Evolutionary conservation across 2,113 vertebrate genomes (phyloP), one percentile per base, ranked within the genome.

Genomic region (Nibea albiflora): DNA sequence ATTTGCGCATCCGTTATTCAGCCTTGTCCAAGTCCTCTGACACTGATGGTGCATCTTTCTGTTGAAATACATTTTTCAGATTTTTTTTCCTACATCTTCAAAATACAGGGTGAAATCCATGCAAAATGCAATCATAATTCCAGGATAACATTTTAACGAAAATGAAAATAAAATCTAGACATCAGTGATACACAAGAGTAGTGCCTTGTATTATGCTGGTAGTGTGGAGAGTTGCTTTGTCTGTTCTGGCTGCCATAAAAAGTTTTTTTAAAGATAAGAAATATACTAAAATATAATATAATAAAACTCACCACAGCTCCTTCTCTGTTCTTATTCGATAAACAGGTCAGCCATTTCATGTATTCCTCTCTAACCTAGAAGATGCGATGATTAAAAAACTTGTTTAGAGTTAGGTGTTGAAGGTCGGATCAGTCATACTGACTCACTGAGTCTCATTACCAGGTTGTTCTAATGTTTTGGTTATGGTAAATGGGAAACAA

Each of bases 311-410:
- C 89, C 86, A 47, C 64, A 46, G 67, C 60, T 46, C 4, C 35
- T 24, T 71, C 42, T 19, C 20, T 35, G 1, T 81, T 16, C 20
- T 85, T 70, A 69, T 64, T 20, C n/a, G n/a, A 69, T 24, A 68
- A 73, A 20, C 88, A 76, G 24, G 76, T 83, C 76, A 90, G 28
- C 84, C 88, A 93, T 54, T 47, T 85, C 0, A 80, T 82, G 57
- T 90, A 93, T 62, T 91, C 85, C 5, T 88, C 88, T 79, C 87
- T 52, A 15, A 90, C 83, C 90, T 93, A 24, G 0, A 46, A n/a
- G 39, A 78, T 7, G 20, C 26, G 60, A 53, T n/a, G 8, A 76
- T 44, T 50, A 8, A 52, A 52, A 11, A 76, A 20, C 12, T 17
- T 0, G 0, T 61, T 31, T 17, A 74, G 26, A 26, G 12, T 39